phyloP scores from a whole-genome alignment of 2,888 invertebrate species.

The Ennomos erosarius region DNA sequence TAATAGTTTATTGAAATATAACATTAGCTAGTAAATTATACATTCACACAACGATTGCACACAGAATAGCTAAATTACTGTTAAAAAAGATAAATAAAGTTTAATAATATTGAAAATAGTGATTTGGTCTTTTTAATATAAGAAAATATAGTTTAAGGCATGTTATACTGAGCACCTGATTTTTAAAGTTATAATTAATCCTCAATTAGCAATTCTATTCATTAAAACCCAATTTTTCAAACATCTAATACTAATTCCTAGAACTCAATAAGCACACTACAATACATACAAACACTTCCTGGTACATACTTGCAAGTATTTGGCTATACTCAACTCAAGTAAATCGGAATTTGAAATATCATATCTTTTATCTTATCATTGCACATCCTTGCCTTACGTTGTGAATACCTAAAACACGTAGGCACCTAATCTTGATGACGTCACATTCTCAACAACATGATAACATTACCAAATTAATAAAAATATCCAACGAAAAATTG shows the following conservation, averaged over 20 bases:
- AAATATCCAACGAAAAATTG: too few relatives aligned
- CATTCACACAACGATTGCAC: constrained; percentile 64
- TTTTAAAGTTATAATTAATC: constrained; percentile 6
- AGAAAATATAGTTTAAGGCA: constrained; percentile 32
- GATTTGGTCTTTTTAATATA: constrained; percentile 35
- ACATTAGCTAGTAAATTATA: constrained; percentile 59
- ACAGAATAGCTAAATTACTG: constrained; percentile 41
- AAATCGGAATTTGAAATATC: too few relatives aligned
- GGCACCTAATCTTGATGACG: too few relatives aligned
- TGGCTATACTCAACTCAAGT: too few relatives aligned
- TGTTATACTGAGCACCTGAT: constrained; percentile 22
- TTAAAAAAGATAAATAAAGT: constrained; percentile 24
- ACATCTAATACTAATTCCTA: constrained; percentile 2
- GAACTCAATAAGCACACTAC: too few relatives aligned
- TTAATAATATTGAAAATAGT: constrained; percentile 28
- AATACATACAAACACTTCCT: too few relatives aligned
- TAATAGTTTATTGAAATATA: constrained; percentile 70
- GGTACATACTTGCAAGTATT: too few relatives aligned
- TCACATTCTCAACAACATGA: too few relatives aligned
- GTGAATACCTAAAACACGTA: too few relatives aligned
- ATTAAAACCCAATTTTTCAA: background rate
- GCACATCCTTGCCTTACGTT: too few relatives aligned
- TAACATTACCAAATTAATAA: too few relatives aligned
- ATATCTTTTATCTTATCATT: too few relatives aligned
- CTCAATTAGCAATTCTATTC: constrained; percentile 4